Conservation (phyloP, 2,888 invertebrate species). For the Lasioglossum figueresi region DNA sequence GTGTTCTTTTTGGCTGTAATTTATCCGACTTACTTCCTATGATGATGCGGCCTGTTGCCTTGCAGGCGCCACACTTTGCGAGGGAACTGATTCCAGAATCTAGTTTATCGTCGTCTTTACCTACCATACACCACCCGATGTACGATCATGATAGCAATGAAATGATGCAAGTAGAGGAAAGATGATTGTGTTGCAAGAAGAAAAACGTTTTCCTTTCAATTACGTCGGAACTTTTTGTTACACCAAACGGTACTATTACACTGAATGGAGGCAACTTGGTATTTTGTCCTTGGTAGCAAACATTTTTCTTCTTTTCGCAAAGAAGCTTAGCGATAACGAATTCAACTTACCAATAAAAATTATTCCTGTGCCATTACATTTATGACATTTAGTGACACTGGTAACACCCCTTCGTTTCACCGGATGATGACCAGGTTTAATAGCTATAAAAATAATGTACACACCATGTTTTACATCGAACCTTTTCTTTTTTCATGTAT, state of each 20-base stretch:
- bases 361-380: conserved; percentile 94
- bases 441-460: conserved; percentile 73
- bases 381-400: conserved; percentile 94
- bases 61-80: conserved; percentile 83
- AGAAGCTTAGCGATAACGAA: conserved; percentile 41
- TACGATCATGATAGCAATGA: conserved; percentile 83
- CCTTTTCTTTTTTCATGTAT: background rate
- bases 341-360: conserved; percentile 88
- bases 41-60: conserved; percentile 83
- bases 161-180: conserved; percentile 76
- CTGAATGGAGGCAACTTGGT: background rate
- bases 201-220: conserved; percentile 61
- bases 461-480: background rate
- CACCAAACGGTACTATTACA: background rate
- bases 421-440: conserved; percentile 87
- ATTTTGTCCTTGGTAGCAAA: conserved; percentile 30
- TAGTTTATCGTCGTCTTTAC: conserved; percentile 83
- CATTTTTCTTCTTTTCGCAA: conserved; percentile 69
- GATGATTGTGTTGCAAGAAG: conserved; percentile 66
- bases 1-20: conserved; percentile 77
- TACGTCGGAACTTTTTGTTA: background rate
- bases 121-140: conserved; percentile 83
- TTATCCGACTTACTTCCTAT: conserved; percentile 83
- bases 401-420: conserved; percentile 93
- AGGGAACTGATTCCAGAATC: conserved; percentile 83